Conservation (phyloP, 2,888 invertebrate genomes). For the Ectemnius continuus region DNA sequence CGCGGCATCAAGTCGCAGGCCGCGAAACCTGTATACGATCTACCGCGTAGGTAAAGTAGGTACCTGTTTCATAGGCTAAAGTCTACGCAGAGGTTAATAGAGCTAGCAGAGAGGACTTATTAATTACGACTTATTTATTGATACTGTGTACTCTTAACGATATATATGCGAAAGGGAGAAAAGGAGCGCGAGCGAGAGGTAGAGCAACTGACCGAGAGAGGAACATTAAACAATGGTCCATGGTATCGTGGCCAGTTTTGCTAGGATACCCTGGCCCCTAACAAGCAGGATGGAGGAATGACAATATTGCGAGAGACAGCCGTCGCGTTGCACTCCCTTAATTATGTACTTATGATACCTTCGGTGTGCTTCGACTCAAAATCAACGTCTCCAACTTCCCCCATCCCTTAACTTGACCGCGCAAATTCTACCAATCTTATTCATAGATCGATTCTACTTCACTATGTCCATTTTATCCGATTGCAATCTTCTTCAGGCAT, state of each 20-base stretch:
- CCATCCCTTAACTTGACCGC: too few species aligned
- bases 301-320: constrained; percentile 70
- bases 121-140: constrained; percentile 71
- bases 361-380: constrained; percentile 36
- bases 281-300: constrained; percentile 69
- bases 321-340: constrained; percentile 60
- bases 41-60: constrained; percentile 78
- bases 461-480: too few species aligned
- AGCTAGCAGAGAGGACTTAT: constrained; percentile 66
- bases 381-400: too few species aligned
- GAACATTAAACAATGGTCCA: too few species aligned
- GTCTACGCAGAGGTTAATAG: constrained; percentile 63
- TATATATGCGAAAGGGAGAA: too few species aligned
- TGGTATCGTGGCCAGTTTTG: constrained; percentile 14
- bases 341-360: constrained; percentile 36
- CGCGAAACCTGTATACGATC: constrained; percentile 76
- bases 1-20: constrained; percentile 73
- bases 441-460: too few species aligned
- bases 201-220: too few species aligned
- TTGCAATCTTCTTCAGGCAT: neutral
- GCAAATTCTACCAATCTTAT: too few species aligned
- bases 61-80: constrained; percentile 75
- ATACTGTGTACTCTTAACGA: constrained; percentile 54
- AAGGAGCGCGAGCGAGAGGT: too few species aligned
- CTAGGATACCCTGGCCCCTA: constrained; percentile 27